These are phyloP conservation scores for Amblyjoppa fuscipennis DNA, from an alignment of 2,888 invertebrate genomes.

Conservation along the genomic window DNA sequence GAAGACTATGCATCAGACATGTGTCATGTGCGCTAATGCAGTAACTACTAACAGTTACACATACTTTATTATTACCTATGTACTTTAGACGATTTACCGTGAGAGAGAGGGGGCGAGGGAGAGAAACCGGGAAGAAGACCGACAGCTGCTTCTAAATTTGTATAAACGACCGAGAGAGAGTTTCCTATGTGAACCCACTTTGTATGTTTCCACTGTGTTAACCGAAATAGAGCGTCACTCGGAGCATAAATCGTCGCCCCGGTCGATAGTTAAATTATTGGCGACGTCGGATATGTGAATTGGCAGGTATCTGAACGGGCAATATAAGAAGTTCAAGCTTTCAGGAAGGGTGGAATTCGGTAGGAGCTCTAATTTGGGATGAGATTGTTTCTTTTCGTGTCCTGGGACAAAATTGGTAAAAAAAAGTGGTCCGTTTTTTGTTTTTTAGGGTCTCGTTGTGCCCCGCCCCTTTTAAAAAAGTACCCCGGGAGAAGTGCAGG, in stretches of 20 bases:
- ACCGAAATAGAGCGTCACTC: conserved; percentile 65
- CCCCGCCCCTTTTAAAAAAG: not conserved
- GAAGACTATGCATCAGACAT: conserved; percentile 19
- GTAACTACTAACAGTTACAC: not conserved
- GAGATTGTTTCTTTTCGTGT: not conserved
- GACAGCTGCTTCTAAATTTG: conserved; percentile 72
- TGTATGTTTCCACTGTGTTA: conserved; percentile 55
- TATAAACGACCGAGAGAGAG: conserved; percentile 62
- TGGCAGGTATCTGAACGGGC: conserved; percentile 2
- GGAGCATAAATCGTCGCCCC: conserved; percentile 36
- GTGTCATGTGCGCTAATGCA: conserved; percentile 38
- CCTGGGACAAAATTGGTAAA: not conserved
- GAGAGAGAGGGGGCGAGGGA: not conserved
- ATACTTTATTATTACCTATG: not conserved
- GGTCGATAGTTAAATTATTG: conserved; percentile 35
- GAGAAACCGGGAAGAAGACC: conserved; percentile 69
- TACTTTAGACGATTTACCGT: conserved; percentile 28
- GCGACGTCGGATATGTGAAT: conserved; percentile 2
- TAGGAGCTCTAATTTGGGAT: not conserved
- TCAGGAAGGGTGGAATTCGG: not conserved
- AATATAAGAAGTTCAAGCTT: not conserved
- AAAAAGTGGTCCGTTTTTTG: not conserved
- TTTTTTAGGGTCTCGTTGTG: not conserved
- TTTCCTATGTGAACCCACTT: conserved; percentile 57
- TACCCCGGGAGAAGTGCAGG: not conserved